Evolutionary conservation across 2,888 invertebrate species (phyloP), one percentile per base, ranked within the genome.

Genomic region (Thera britannica): DNA sequence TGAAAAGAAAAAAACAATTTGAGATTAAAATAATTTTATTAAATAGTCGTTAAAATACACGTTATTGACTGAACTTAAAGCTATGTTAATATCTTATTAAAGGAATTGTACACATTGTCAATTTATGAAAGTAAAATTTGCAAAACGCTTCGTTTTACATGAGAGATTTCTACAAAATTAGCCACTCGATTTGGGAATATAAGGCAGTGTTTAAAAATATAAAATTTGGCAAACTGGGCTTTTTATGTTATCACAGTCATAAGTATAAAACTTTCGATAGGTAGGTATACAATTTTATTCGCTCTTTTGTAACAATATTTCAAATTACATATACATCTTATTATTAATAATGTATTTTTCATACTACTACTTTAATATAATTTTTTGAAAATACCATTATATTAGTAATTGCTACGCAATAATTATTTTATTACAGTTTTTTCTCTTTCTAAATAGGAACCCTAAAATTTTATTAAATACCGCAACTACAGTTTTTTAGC

Each of bases 151-250:
- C 66, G 62, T 36, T 46, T 55, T 46, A 56, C 6, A 64, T 69
- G 67, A 71, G 67, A 71, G 65, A 74, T 71, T 72, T 71, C 34
- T 41, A 38, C 62, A 41, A 68, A 65, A 59, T 54, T 58, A 71
- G 72, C 72, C 73, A 71, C 69, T 58, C 0, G 34, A 58, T 58
- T 71, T 72, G 72, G 73, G 74, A 76, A 7, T 46, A 2, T 74
- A 65, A 58, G 64, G 70, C 76, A 72, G 62, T 71, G 64, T 68
- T 59, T 56, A 11, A 72, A 61, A 68, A 67, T 65, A 57, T 72
- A 77, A 71, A 78, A 81, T 84, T 83, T 83, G 83, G 83, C 84
- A 81, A 75, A 68, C 62, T 11, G 70, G 73, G 70, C 73, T 72
- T 70, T 68, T 57, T 61, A 66, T 59, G 34, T 66, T 74, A 73